phyloP scores from a whole-genome alignment of 2,888 invertebrate species.

The Podotricha telesiphe region DNA sequence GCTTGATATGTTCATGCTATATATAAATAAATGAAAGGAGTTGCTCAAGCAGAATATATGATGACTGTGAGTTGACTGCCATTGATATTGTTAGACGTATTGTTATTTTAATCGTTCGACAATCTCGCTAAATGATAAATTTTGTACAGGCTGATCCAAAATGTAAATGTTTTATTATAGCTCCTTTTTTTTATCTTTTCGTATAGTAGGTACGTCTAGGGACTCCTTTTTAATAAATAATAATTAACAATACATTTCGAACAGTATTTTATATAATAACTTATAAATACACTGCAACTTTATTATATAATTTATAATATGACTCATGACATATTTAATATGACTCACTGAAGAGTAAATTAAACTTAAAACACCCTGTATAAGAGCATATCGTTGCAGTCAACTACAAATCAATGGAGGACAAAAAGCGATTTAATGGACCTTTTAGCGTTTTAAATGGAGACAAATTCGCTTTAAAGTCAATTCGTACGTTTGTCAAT shows the following conservation, averaged over 20 bases:
- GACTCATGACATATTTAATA: no score
- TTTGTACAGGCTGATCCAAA: slow-evolving; percentile 57
- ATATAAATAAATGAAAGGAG: slow-evolving; percentile 61
- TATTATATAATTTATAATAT: no score
- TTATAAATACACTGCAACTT: no score
- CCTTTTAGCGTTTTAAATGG: slow-evolving; percentile 72
- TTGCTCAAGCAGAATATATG: slow-evolving; percentile 55
- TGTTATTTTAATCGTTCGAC: slow-evolving; percentile 63
- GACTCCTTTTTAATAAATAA: no score
- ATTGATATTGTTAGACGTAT: slow-evolving; percentile 67
- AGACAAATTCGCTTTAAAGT: slow-evolving; percentile 77
- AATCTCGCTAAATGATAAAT: slow-evolving; percentile 61
- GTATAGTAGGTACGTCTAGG: no score
- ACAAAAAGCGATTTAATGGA: slow-evolving; percentile 73
- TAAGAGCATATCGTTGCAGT: slow-evolving; percentile 51
- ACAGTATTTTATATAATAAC: no score
- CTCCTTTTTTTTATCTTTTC: no score
- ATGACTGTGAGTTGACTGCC: slow-evolving; percentile 50
- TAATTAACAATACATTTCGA: no score
- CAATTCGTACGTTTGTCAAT: slow-evolving; percentile 60
- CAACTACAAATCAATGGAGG: slow-evolving; percentile 72
- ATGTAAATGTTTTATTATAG: background rate
- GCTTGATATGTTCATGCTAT: slow-evolving; percentile 55
- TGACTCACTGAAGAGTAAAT: no score
- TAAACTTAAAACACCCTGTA: slow-evolving; percentile 54